Evolutionary conservation across 2,113 vertebrate species (phyloP).

Genomic region (Holacanthus passer): DNA sequence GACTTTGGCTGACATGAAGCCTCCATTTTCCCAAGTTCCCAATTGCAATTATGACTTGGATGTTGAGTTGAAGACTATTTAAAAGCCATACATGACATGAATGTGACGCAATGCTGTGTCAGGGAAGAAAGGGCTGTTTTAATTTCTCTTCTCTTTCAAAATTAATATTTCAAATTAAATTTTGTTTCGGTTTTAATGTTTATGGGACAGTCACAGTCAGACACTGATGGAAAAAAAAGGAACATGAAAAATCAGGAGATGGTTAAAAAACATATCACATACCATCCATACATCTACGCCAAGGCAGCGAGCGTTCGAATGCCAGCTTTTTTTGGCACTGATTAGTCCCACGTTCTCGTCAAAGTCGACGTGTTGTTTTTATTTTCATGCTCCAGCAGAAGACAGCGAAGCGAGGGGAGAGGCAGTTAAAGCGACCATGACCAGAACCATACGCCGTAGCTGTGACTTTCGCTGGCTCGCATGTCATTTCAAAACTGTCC

Average conservation of each 20-base stretch:
- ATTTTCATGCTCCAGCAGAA: conserved; percentile 69
- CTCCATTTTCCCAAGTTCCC: neutral
- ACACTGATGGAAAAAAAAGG: conserved; percentile 5
- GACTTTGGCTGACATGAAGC: neutral
- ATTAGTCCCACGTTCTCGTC: conserved; percentile 72
- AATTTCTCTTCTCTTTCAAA: too few relatives aligned
- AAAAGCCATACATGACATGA: neutral
- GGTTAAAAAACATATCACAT: conserved; percentile 37
- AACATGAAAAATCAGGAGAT: conserved; percentile 2
- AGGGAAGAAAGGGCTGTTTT: too few relatives aligned
- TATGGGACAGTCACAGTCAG: neutral
- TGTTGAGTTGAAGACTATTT: neutral
- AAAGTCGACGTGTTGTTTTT: conserved; percentile 73
- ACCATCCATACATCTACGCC: conserved; percentile 49
- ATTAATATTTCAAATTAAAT: too few relatives aligned
- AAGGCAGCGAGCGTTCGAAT: conserved; percentile 39
- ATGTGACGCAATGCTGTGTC: too few relatives aligned
- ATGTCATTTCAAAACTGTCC: conserved; percentile 58
- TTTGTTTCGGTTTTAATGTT: too few relatives aligned
- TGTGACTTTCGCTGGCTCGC: conserved; percentile 75
- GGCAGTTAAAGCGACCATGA: conserved; percentile 66
- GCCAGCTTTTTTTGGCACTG: conserved; percentile 45
- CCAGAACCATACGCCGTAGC: conserved; percentile 73
- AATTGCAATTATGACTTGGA: neutral
- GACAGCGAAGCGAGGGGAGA: conserved; percentile 49